Base-by-base conservation (phyloP, 2,113 vertebrate species). In the Mystacornis crossleyi region DNA sequence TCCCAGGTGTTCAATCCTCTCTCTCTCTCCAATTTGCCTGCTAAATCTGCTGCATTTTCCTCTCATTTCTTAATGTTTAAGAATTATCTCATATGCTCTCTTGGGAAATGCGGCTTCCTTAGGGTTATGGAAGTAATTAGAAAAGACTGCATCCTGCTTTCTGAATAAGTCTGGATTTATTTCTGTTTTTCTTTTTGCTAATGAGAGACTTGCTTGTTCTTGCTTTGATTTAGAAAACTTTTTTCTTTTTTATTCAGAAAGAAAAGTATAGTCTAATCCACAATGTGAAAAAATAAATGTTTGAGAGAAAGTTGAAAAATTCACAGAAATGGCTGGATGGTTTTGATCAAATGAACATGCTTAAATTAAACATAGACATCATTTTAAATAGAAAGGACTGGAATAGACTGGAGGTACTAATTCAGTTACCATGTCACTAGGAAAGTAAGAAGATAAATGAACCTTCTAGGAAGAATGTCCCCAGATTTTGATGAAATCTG, bases 81-180 rank as follows among this genome's bases (percentile, higher is more conserved):
- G 75, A 85, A 91, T 96, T 94, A 94, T 96, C 71, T 91, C 38
- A 53, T 81, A 51, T 93, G 53, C n/a, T 95, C 31, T 90, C 50
- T 62, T 64, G 57, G 79, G 84, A 91, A 94, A 90, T 85, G 84
- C 43, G 55, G 33, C 45, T 97, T 94, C 48, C 81, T 80, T 83
- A 75, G 80, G 43, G 51, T 81, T 95, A 82, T 73, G 94, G 92
- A 97, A 96, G 90, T 81, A 95, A 91, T 96, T 95, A 96, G 61
- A 91, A 92, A 90, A 75, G 18, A 92, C 84, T 95, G 83, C 29
- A 90, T 43, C 73, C 93, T 96, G 47, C 54, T 75, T 94, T 98
- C 94, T 94, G 87, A 97, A 94, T 58, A 42, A 70, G 42, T 50
- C 78, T 94, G 66, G 78, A 88, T 97, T 94, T 96, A 95, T 95